Conservation (phyloP, 2,113 vertebrate genomes). For the Otus sunia region DNA sequence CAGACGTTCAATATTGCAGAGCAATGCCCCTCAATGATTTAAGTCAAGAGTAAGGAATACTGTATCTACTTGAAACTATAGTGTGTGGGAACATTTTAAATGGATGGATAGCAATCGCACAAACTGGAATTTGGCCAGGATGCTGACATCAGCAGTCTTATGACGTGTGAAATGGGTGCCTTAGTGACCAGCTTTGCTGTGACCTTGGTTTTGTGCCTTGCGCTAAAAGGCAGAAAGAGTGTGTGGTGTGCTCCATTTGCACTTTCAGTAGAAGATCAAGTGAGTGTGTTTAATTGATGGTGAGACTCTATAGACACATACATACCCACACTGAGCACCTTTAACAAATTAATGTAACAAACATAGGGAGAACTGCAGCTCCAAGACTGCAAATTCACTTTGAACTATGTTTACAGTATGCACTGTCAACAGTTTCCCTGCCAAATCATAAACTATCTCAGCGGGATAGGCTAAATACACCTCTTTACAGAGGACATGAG, state of each 20-base stretch:
- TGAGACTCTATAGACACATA: background rate
- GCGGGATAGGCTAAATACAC: background rate
- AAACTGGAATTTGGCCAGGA: background rate
- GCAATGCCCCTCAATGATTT: background rate
- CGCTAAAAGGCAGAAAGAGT: background rate
- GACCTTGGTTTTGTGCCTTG: background rate
- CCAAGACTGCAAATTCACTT: background rate
- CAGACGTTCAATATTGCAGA: background rate
- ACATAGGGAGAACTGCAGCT: background rate
- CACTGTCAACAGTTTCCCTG: slow-evolving; percentile 29
- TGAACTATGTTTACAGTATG: background rate
- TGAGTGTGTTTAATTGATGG: background rate
- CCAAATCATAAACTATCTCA: slow-evolving; percentile 32
- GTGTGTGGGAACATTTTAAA: background rate
- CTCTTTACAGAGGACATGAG: background rate
- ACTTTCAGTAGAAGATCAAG: background rate
- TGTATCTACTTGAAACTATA: background rate
- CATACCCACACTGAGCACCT: background rate
- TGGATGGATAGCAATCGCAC: background rate
- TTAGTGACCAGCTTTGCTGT: background rate
- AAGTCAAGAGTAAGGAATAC: background rate
- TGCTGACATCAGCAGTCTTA: background rate
- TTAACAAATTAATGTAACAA: background rate
- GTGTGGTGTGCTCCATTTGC: background rate
- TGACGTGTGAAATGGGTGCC: background rate